Conservation (phyloP, 2,113 vertebrate species). For the Anhinga anhinga region DNA sequence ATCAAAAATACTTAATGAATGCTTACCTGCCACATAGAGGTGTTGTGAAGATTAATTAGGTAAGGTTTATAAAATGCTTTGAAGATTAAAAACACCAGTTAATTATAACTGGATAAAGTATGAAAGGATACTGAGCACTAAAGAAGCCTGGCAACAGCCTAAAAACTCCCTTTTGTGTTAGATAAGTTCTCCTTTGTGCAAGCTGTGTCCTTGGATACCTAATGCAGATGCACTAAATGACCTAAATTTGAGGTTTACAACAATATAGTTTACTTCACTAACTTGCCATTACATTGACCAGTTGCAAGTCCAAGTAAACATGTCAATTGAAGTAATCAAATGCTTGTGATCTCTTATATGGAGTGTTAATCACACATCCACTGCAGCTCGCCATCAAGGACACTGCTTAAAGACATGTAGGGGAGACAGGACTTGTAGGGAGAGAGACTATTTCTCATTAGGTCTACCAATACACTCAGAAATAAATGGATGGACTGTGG, state of each 20-base stretch:
- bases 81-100: background rate
- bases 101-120: background rate
- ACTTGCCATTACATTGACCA: background rate
- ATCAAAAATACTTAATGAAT: background rate
- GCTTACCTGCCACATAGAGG: background rate
- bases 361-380: background rate
- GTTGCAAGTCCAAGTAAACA: background rate
- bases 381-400: background rate
- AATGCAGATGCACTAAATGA: background rate
- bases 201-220: background rate
- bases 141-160: background rate
- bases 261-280: background rate
- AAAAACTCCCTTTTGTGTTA: background rate
- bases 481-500: background rate
- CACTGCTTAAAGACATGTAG: too few relatives aligned
- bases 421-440: background rate
- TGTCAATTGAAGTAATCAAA: background rate
- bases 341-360: background rate
- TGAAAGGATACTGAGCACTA: background rate
- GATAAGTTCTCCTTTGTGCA: background rate
- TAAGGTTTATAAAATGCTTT: slow-evolving; percentile 26
- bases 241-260: background rate
- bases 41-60: slow-evolving; percentile 17
- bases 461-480: background rate
- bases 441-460: background rate